phyloP scores from a whole-genome alignment of 2,797 vertebrate species.

The Anguilla anguilla region DNA sequence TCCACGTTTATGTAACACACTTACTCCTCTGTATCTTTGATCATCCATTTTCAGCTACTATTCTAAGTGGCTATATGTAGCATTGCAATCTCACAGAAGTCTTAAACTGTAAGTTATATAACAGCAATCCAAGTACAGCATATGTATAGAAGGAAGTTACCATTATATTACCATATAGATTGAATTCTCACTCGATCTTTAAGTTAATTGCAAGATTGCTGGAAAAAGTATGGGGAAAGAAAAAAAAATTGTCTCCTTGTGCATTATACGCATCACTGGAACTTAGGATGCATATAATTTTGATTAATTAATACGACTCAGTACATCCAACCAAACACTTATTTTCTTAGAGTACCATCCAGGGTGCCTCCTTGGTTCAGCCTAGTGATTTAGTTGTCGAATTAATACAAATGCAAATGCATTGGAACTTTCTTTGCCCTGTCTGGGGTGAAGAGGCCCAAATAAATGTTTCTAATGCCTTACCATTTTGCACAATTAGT shows the following conservation, averaged over 20 bases:
- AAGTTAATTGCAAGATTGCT: not conserved
- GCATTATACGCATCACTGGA: not conserved
- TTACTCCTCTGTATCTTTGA: not conserved
- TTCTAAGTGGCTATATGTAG: not conserved
- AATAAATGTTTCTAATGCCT: not conserved
- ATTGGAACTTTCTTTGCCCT: not conserved
- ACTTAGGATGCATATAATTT: not conserved
- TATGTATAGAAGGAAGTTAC: not conserved
- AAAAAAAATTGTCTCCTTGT: not conserved
- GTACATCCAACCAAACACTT: not conserved
- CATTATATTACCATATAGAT: not conserved
- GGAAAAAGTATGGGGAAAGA: not conserved
- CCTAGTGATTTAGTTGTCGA: slow-evolving; percentile 12
- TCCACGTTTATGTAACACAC: not conserved
- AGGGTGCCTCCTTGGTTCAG: not conserved
- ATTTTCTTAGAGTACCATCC: not conserved
- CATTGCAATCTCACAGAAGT: not conserved
- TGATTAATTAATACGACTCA: not conserved
- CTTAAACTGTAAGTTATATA: not conserved
- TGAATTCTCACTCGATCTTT: not conserved
- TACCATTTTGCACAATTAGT: not conserved
- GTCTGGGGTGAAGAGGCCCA: not conserved
- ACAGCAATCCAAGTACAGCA: not conserved
- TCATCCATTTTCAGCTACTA: not conserved
- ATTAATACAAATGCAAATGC: not conserved